Evolutionary conservation across 2,113 vertebrate genomes (phyloP).

Genomic region (Petaurus breviceps): DNA sequence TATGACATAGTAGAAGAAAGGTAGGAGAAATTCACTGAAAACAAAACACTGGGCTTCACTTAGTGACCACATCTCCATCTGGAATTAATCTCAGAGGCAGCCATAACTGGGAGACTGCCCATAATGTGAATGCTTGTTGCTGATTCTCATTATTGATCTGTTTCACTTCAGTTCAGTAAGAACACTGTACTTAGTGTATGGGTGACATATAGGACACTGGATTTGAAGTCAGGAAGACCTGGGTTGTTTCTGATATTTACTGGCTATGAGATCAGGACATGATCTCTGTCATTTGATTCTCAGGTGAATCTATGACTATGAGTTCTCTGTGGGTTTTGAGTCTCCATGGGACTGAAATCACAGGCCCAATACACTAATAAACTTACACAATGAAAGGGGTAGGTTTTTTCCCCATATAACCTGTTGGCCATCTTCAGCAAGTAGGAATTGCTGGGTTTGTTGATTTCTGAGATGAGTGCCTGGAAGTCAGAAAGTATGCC

Average conservation of each 20-base stretch:
- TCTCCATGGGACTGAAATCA: background rate
- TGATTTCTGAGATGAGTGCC: constrained; percentile 78
- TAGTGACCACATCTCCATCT: background rate
- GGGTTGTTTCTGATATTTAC: background rate
- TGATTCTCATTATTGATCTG: background rate
- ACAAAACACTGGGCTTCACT: background rate
- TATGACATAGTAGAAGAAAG: background rate
- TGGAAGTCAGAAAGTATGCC: constrained; percentile 77
- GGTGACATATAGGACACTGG: background rate
- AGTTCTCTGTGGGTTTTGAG: background rate
- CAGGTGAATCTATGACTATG: background rate
- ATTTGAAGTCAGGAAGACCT: background rate
- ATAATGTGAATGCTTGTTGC: background rate
- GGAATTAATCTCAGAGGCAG: accelerated
- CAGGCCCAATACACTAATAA: background rate
- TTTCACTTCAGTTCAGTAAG: background rate
- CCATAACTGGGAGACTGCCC: too few relatives aligned
- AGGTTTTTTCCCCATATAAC: constrained; percentile 80
- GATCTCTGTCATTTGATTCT: background rate
- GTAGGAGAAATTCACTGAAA: background rate
- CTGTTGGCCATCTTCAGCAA: constrained; percentile 80
- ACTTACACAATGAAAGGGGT: constrained; percentile 80
- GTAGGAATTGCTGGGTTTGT: constrained; percentile 74
- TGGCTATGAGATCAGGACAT: background rate
- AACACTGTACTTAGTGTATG: background rate